Conservation (phyloP, 2,888 invertebrate genomes). For the Drosophila kambysellisi region DNA sequence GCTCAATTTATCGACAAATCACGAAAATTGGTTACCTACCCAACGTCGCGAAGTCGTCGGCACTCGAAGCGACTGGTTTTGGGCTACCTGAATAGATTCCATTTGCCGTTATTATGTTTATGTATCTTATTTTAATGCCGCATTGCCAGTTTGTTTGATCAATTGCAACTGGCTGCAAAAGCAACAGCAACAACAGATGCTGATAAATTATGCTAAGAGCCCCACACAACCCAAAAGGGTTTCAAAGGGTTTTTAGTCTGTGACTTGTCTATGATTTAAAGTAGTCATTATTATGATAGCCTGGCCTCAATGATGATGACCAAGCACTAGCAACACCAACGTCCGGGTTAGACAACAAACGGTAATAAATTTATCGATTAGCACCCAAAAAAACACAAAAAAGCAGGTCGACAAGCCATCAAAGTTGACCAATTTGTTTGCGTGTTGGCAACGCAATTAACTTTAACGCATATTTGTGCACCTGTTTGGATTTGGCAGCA, state of each 20-base stretch:
- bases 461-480: constrained; percentile 61
- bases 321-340: constrained; percentile 14
- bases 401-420: constrained; percentile 15
- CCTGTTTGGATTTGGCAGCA: constrained; percentile 69
- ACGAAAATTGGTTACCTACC: constrained; percentile 68
- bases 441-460: constrained; percentile 67
- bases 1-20: constrained; percentile 79
- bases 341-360: constrained; percentile 59
- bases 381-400: constrained; percentile 31
- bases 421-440: constrained; percentile 65
- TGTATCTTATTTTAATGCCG: constrained; percentile 51
- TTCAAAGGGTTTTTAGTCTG: background rate
- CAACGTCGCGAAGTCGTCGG: constrained; percentile 33
- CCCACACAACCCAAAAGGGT: background rate
- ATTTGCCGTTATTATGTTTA: constrained; percentile 52
- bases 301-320: constrained; percentile 66
- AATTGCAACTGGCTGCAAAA: constrained; percentile 58
- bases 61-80: constrained; percentile 15
- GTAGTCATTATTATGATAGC: constrained; percentile 31
- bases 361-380: constrained; percentile 70
- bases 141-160: constrained; percentile 79
- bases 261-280: constrained; percentile 17
- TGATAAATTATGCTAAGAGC: constrained; percentile 55
- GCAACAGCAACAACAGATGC: constrained; percentile 23
- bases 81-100: constrained; percentile 8